A percentile compares a stretch with the other conserved stretches of the same genome.
These are phyloP conservation scores for Neuroscelio doddi DNA, from an alignment of 2,888 invertebrate species.

Conservation along the genomic window DNA sequence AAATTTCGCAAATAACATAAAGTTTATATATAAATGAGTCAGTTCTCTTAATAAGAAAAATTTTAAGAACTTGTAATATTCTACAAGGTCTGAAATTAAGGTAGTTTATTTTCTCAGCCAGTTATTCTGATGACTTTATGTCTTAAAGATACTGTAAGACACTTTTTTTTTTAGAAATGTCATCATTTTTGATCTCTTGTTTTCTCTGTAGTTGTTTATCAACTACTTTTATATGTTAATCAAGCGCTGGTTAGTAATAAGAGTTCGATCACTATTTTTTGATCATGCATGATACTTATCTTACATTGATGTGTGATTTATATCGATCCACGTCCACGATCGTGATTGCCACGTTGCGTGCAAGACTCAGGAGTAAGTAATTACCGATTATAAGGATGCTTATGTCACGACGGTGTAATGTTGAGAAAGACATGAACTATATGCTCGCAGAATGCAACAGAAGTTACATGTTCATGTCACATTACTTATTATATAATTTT, in stretches of 20 bases:
- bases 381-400: slow-evolving; percentile 41
- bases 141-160: background rate
- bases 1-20: too few relatives aligned
- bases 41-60: too few relatives aligned
- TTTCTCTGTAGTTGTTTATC: slow-evolving; percentile 7
- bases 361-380: slow-evolving; percentile 52
- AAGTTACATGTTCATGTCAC: slow-evolving; percentile 9
- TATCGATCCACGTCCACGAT: slow-evolving; percentile 52
- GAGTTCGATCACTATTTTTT: slow-evolving; percentile 47
- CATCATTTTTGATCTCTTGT: slow-evolving; percentile 3
- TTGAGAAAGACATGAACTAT: slow-evolving; percentile 22
- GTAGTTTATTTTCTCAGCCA: background rate
- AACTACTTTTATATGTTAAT: slow-evolving; percentile 25
- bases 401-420: slow-evolving; percentile 30
- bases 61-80: too few relatives aligned
- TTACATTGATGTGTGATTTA: slow-evolving; percentile 39
- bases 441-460: background rate
- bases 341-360: slow-evolving; percentile 67
- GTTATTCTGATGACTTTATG: slow-evolving; percentile 6
- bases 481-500: slow-evolving; percentile 7
- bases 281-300: slow-evolving; percentile 50
- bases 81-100: background rate
- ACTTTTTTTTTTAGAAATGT: background rate
- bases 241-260: slow-evolving; percentile 38
- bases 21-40: too few relatives aligned